These are phyloP conservation scores for Aleiodes sp. DNA, from an alignment of 1,140 invertebrate species.

Conservation along the genomic window DNA sequence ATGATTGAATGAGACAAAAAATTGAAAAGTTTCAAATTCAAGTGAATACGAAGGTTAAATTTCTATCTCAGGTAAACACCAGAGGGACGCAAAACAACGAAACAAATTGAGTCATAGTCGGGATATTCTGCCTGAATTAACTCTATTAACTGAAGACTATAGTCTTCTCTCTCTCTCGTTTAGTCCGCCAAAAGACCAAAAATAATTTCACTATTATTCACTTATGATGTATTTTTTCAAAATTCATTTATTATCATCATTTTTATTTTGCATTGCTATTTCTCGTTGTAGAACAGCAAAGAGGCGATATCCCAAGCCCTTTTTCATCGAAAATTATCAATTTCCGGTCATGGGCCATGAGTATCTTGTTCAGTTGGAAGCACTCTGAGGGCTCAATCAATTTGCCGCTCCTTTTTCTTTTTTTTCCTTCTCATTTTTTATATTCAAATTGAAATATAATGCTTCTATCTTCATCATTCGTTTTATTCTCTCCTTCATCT, in stretches of 20 bases:
- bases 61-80: neutral
- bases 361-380: slow-evolving; percentile 27
- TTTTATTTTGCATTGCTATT: neutral
- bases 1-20: too few species aligned
- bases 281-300: neutral
- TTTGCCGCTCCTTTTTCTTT: slow-evolving; percentile 34
- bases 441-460: slow-evolving; percentile 35
- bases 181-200: neutral
- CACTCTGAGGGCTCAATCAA: slow-evolving; percentile 30
- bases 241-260: too few species aligned
- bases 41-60: neutral
- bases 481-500: neutral
- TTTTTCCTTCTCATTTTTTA: too few species aligned
- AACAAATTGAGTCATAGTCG: slow-evolving; percentile 26
- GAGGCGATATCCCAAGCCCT: neutral
- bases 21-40: neutral
- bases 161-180: neutral
- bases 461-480: neutral
- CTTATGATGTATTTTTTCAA: neutral
- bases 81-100: neutral
- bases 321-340: slow-evolving; percentile 32
- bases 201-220: neutral
- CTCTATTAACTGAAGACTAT: slow-evolving; percentile 10
- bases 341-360: slow-evolving; percentile 31
- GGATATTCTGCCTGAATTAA: slow-evolving; percentile 14